Conservation (phyloP, 2,797 vertebrate genomes). For the Sebastes trivittatus region DNA sequence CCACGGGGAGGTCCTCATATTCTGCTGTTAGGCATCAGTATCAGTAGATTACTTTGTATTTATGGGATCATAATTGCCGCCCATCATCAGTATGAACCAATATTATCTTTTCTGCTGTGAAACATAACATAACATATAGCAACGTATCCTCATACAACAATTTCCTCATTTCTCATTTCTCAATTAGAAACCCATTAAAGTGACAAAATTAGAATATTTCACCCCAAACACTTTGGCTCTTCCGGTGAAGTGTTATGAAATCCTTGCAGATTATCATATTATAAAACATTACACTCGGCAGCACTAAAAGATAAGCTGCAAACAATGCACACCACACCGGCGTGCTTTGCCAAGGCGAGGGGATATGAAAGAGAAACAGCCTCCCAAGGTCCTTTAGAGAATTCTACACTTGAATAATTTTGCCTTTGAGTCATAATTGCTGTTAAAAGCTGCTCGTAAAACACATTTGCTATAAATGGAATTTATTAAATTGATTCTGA, state of each 20-base stretch:
- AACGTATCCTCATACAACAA: no score
- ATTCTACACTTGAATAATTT: constrained; percentile 31
- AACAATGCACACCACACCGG: background rate
- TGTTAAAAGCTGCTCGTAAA: constrained; percentile 44
- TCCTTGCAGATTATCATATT: constrained; percentile 1
- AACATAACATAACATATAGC: background rate
- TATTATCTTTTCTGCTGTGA: background rate
- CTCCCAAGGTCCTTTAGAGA: constrained; percentile 23
- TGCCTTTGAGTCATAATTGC: constrained; percentile 45
- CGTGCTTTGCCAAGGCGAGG: background rate
- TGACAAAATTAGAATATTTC: constrained; percentile 1
- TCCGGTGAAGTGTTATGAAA: constrained; percentile 25
- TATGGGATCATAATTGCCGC: background rate
- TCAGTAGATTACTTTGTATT: background rate
- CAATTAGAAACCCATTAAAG: constrained; percentile 24
- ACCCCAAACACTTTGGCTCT: constrained; percentile 9
- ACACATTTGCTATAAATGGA: constrained; percentile 21
- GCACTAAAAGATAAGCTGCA: constrained; percentile 1
- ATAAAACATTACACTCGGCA: constrained; percentile 7
- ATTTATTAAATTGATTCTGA: constrained; percentile 46
- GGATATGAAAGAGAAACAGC: background rate
- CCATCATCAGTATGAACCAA: background rate
- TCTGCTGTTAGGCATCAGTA: background rate
- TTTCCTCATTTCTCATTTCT: background rate
- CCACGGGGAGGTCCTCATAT: background rate